Evolutionary conservation across 2,797 vertebrate species (phyloP).

Genomic region (Phrynocephalus vlangalii): DNA sequence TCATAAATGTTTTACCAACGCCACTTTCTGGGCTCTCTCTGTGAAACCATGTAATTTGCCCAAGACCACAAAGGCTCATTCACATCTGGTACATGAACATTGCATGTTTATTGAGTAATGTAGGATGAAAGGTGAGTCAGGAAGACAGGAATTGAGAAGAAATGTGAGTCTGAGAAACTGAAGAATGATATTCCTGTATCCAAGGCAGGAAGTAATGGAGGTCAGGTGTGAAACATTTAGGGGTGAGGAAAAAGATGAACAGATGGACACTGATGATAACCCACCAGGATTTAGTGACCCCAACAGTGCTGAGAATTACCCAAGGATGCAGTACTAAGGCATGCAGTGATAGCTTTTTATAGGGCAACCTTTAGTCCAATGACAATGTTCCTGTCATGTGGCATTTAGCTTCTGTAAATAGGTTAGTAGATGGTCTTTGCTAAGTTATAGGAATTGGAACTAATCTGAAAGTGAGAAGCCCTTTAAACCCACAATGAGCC

Average conservation of each 20-base stretch:
- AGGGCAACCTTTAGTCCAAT: constrained; percentile 42
- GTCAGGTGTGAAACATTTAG: constrained; percentile 39
- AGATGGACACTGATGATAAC: constrained; percentile 73
- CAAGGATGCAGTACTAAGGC: constrained; percentile 27
- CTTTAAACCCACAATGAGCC: background rate
- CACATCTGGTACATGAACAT: background rate
- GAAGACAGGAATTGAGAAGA: constrained; percentile 17
- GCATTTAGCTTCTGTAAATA: background rate
- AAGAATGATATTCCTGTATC: constrained; percentile 59
- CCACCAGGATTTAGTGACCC: constrained; percentile 63
- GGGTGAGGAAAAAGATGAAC: constrained; percentile 65
- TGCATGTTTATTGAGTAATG: constrained; percentile 58
- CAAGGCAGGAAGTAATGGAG: constrained; percentile 69
- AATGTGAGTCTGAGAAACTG: constrained; percentile 44
- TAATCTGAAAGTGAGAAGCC: background rate
- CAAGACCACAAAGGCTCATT: no score
- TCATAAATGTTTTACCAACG: no score
- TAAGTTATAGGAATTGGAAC: background rate
- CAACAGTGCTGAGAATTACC: constrained; percentile 25
- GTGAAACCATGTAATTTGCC: no score
- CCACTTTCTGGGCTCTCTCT: no score
- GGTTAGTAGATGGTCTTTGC: constrained; percentile 14
- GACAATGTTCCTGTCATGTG: constrained; percentile 1
- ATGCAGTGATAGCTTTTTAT: constrained; percentile 45
- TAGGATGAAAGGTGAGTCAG: background rate